A percentile compares a stretch with the other conserved stretches of the same genome.
phyloP scores from a whole-genome alignment of 2,797 vertebrate genomes.

The Myotis pilosus region DNA sequence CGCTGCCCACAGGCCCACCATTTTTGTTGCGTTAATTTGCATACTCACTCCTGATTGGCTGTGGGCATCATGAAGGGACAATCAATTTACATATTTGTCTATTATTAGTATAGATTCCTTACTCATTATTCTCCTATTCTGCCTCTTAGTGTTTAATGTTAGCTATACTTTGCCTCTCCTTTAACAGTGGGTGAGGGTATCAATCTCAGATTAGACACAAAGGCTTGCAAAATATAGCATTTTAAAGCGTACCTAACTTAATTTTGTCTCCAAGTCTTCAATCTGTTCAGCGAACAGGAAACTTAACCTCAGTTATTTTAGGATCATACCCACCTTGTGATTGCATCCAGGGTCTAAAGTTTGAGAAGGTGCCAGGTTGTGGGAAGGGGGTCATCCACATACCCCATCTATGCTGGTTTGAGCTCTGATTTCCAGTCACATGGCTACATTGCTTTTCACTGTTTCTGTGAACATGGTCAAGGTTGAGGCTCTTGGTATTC shows the following conservation, averaged over 20 bases:
- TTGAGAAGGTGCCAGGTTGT: not conserved
- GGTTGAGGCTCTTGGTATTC: not conserved
- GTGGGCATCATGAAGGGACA: rapidly evolving
- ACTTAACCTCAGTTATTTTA: not conserved
- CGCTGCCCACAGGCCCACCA: too few species aligned
- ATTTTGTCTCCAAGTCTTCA: constrained; percentile 11
- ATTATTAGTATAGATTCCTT: not conserved
- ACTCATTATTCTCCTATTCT: not conserved
- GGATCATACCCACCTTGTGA: not conserved
- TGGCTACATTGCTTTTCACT: not conserved
- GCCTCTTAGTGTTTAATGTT: not conserved
- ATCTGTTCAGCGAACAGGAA: not conserved
- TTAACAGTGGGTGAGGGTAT: not conserved
- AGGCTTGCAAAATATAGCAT: not conserved
- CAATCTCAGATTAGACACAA: not conserved
- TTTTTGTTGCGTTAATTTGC: too few species aligned
- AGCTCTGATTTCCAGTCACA: not conserved
- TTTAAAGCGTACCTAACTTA: not conserved
- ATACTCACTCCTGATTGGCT: too few species aligned
- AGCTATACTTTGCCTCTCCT: not conserved
- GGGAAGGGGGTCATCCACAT: not conserved
- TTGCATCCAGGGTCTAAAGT: not conserved
- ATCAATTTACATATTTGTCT: too few species aligned
- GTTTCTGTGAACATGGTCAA: not conserved
- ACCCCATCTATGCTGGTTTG: not conserved